Conservation (phyloP, 2,888 invertebrate species). For the Thalpophila matura region DNA sequence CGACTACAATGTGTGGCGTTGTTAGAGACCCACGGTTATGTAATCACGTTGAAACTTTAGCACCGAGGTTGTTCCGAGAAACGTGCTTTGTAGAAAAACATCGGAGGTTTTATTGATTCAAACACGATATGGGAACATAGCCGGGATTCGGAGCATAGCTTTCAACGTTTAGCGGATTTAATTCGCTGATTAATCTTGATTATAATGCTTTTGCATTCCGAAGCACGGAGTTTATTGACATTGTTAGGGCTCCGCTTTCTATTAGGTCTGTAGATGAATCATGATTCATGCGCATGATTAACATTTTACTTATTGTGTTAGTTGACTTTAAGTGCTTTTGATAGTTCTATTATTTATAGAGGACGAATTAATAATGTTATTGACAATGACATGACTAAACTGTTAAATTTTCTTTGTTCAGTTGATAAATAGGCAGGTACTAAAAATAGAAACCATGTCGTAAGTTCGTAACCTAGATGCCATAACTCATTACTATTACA, state of each 20-base stretch:
- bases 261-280: slow-evolving; percentile 55
- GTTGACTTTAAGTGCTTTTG: slow-evolving; percentile 45
- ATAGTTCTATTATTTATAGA: slow-evolving; percentile 50
- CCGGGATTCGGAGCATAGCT: slow-evolving; percentile 80
- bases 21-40: slow-evolving; percentile 81
- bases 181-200: slow-evolving; percentile 67
- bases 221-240: slow-evolving; percentile 58
- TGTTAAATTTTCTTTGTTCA: slow-evolving; percentile 52
- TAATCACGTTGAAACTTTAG: slow-evolving; percentile 84
- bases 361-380: slow-evolving; percentile 56
- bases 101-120: slow-evolving; percentile 81
- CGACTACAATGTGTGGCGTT: slow-evolving; percentile 76
- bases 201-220: slow-evolving; percentile 60
- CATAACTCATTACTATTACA: too few species aligned
- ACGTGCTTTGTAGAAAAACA: slow-evolving; percentile 89
- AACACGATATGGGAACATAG: slow-evolving; percentile 85
- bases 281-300: slow-evolving; percentile 59
- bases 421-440: slow-evolving; percentile 28
- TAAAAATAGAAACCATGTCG: slow-evolving; percentile 18
- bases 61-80: slow-evolving; percentile 83
- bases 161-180: slow-evolving; percentile 69
- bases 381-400: slow-evolving; percentile 54
- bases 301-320: slow-evolving; percentile 61
- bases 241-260: slow-evolving; percentile 51
- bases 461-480: slow-evolving; percentile 24